phyloP scores from a whole-genome alignment of 2,113 vertebrate genomes.

The Typhlomys cinereus region DNA sequence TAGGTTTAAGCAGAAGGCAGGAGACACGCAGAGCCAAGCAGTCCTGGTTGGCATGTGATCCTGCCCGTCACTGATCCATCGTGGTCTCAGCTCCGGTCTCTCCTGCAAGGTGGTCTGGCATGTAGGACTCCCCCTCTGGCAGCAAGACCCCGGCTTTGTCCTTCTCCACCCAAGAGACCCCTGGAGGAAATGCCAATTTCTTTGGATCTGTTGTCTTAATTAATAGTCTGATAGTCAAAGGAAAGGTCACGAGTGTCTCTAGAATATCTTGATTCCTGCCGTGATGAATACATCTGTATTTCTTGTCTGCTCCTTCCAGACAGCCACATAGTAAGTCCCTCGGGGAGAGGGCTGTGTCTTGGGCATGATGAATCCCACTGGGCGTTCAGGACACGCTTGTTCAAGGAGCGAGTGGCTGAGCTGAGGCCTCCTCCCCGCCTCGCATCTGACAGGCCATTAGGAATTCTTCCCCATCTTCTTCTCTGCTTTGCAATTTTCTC shows the following conservation, averaged over 20 bases:
- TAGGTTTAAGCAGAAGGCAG: not conserved
- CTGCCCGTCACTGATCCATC: too few relatives aligned
- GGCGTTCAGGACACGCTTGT: not conserved
- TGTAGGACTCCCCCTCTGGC: not conserved
- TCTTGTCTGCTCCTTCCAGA: not conserved
- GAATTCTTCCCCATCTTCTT: not conserved
- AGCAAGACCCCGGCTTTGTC: not conserved
- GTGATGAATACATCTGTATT: not conserved
- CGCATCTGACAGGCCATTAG: not conserved
- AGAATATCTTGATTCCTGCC: not conserved
- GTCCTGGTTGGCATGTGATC: not conserved
- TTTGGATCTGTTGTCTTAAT: not conserved
- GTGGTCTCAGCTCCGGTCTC: not conserved
- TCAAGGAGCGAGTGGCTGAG: not conserved
- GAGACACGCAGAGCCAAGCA: not conserved
- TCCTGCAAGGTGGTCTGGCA: not conserved
- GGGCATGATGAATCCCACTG: not conserved
- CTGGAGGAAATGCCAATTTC: not conserved
- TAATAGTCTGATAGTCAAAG: not conserved
- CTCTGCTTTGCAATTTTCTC: not conserved
- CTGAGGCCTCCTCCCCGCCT: not conserved
- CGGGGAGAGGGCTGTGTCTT: not conserved
- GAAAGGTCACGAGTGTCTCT: not conserved
- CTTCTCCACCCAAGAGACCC: not conserved
- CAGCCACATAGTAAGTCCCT: not conserved